Evolutionary conservation across 2,113 vertebrate species (phyloP).

Genomic region (Stercorarius parasiticus): DNA sequence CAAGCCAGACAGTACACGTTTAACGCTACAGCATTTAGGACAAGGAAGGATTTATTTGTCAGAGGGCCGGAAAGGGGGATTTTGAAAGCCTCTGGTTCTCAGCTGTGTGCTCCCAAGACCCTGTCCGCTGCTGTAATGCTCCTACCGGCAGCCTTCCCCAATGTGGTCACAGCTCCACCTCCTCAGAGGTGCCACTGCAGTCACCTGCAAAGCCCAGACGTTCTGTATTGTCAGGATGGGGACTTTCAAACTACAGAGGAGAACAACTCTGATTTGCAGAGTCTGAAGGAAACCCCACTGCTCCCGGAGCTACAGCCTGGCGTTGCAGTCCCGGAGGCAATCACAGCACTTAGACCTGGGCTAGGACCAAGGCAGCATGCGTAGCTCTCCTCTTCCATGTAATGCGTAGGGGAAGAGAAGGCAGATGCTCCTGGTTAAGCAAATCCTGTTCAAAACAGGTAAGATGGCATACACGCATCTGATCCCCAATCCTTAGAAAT

Average conservation of each 20-base stretch:
- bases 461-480: background rate
- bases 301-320: background rate
- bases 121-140: background rate
- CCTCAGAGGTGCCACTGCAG: background rate
- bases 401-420: background rate
- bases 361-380: background rate
- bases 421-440: background rate
- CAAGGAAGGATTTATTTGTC: background rate
- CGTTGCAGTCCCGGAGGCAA: too few relatives aligned
- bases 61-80: background rate
- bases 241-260: background rate
- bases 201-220: background rate
- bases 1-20: background rate
- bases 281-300: background rate
- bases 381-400: background rate
- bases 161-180: background rate
- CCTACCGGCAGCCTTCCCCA: background rate
- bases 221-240: fast-evolving
- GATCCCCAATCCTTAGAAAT: background rate
- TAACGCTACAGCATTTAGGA: background rate
- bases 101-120: background rate
- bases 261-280: background rate
- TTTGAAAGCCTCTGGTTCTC: background rate
- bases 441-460: background rate
- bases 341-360: background rate